These are phyloP conservation scores for Julus scandinavius DNA, from an alignment of 2,888 invertebrate genomes.

Conservation along the genomic window DNA sequence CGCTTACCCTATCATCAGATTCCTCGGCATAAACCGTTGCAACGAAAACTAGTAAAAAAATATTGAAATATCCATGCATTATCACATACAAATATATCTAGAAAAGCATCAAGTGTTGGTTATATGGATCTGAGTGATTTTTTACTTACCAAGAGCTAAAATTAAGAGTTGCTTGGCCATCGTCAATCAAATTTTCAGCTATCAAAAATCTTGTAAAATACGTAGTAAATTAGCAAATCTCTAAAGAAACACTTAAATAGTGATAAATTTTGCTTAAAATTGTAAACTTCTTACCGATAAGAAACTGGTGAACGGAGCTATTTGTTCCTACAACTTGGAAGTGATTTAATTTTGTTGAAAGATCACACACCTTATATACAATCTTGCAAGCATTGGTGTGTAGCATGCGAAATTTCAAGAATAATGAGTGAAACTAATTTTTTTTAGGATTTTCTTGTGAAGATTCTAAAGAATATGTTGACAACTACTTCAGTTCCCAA, in stretches of 20 bases:
- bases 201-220: neutral
- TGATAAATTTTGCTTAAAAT: too few species aligned
- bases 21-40: constrained; percentile 15
- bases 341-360: neutral
- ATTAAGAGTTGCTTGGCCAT: constrained; percentile 7
- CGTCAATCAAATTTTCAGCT: neutral
- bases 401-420: constrained; percentile 27
- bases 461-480: neutral
- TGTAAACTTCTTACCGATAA: neutral
- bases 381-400: neutral
- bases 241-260: too few species aligned
- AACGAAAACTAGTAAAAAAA: neutral
- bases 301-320: neutral
- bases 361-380: constrained; percentile 9
- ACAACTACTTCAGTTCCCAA: neutral
- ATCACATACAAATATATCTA: neutral
- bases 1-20: constrained; percentile 37
- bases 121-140: neutral
- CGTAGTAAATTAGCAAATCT: neutral
- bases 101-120: neutral
- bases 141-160: neutral
- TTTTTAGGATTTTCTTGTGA: neutral
- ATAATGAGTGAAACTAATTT: neutral
- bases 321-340: neutral
- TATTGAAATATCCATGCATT: neutral